These are phyloP conservation scores for Cygnus atratus DNA, from an alignment of 2,113 vertebrate genomes.

Conservation along the genomic window DNA sequence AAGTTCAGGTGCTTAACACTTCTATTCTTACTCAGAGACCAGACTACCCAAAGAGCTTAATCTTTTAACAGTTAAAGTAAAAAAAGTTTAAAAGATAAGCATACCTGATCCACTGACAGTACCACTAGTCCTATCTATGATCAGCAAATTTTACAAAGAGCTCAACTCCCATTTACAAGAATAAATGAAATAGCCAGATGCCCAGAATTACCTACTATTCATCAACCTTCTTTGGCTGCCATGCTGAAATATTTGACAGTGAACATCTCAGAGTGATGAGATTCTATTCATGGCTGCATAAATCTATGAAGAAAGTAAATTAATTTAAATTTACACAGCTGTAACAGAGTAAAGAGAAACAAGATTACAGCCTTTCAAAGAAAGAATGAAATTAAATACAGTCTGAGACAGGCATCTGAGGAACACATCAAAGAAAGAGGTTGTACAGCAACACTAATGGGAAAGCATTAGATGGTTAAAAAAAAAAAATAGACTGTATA, in stretches of 20 bases:
- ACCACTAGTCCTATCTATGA: not conserved
- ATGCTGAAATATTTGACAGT: not conserved
- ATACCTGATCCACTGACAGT: not conserved
- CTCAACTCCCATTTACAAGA: not conserved
- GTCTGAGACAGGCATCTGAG: not conserved
- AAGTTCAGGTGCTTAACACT: not conserved
- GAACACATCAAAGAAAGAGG: not conserved
- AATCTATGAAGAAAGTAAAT: not conserved
- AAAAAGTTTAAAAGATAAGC: not conserved
- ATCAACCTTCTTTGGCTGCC: not conserved
- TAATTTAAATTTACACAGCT: conserved; percentile 52
- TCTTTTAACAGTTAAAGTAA: not conserved
- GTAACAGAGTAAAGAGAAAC: conserved; percentile 24
- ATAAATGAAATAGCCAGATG: not conserved
- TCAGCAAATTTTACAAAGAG: not conserved
- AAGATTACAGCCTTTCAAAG: not conserved
- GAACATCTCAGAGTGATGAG: not conserved
- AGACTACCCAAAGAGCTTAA: not conserved
- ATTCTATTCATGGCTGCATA: not conserved
- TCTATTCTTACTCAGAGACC: not conserved
- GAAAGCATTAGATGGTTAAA: not conserved
- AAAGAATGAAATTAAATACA: conserved; percentile 38
- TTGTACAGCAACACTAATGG: conserved; percentile 53
- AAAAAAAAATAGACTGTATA: not conserved
- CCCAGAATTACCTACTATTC: not conserved